phyloP scores from a whole-genome alignment of 2,797 vertebrate species.

The Eurystomus glaucurus region DNA sequence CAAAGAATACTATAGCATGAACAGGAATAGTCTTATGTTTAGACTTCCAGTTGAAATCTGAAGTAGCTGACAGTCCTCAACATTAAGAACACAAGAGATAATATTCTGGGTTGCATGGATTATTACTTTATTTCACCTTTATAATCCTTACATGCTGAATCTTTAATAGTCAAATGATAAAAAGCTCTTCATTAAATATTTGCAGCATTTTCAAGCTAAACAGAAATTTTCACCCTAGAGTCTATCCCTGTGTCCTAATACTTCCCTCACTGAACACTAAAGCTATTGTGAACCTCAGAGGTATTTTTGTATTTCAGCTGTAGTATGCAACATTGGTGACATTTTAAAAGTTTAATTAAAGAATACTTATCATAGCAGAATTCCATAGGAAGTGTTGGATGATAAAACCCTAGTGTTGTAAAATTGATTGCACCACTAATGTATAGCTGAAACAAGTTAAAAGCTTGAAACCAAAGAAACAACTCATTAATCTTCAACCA shows the following conservation, averaged over 20 bases:
- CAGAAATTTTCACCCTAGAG: neutral
- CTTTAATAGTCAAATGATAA: neutral
- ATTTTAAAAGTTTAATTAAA: conserved; percentile 89
- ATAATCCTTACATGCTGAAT: neutral
- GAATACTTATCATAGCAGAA: conserved; percentile 86
- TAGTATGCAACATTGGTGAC: conserved; percentile 79
- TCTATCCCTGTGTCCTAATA: neutral
- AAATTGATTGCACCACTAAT: conserved; percentile 93
- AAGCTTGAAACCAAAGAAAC: conserved; percentile 85
- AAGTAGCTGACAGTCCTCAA: neutral
- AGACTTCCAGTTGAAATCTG: neutral
- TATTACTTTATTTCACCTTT: neutral
- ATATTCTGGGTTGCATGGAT: neutral
- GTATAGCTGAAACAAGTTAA: conserved; percentile 85
- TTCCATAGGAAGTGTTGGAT: conserved; percentile 77
- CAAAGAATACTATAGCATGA: neutral
- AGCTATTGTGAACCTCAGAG: neutral
- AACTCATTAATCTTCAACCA: conserved; percentile 93
- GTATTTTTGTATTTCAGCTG: conserved; percentile 56
- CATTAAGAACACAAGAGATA: neutral
- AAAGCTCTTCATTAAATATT: conserved; percentile 21
- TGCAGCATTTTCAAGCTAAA: conserved; percentile 27
- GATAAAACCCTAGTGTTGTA: conserved; percentile 89
- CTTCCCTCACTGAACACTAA: conserved; percentile 29
- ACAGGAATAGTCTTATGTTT: neutral